Percentiles rank a stretch among this genome's conserved stretches.
These are phyloP conservation scores for Paramuricea clavata DNA, from an alignment of 92 coral and sea anemone species.

Conservation along the genomic window DNA sequence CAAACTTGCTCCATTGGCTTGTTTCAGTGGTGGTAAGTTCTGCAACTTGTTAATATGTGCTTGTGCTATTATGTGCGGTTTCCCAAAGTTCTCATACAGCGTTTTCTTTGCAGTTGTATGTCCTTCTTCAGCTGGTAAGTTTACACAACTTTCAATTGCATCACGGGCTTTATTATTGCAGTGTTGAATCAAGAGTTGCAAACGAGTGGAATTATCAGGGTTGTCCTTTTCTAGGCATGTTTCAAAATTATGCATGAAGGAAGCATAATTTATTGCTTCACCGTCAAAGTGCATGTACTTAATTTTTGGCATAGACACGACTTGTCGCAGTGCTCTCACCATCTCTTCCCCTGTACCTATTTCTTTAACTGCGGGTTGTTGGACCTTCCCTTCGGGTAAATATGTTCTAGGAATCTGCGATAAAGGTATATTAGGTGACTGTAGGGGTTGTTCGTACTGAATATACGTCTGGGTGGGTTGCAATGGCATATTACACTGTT, in stretches of 20 bases:
- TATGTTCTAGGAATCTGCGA: too few species aligned
- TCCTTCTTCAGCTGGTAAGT: conserved; percentile 43
- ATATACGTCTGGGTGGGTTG: too few species aligned
- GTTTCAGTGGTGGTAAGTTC: conserved; percentile 22
- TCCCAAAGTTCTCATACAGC: conserved; percentile 59
- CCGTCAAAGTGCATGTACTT: conserved; percentile 74
- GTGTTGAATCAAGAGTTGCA: not conserved
- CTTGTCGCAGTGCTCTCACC: conserved; percentile 51
- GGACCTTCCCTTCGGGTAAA: too few species aligned
- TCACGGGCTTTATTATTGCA: conserved; percentile 41
- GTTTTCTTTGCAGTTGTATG: conserved; percentile 42
- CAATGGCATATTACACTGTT: too few species aligned
- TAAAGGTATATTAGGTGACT: too few species aligned
- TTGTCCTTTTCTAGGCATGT: not conserved
- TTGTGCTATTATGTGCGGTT: conserved; percentile 60
- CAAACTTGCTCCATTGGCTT: conserved; percentile 17
- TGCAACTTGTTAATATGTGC: too few species aligned
- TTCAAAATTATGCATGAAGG: not conserved
- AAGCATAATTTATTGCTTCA: conserved; percentile 34
- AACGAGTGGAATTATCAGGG: not conserved
- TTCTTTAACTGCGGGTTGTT: too few species aligned
- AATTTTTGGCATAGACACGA: conserved; percentile 57
- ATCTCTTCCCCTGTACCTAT: conserved; percentile 21
- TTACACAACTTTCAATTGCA: conserved; percentile 52
- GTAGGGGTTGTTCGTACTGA: too few species aligned